A percentile compares a stretch with the other conserved stretches of the same genome.
These are phyloP conservation scores for Macrobrachium rosenbergii DNA, from an alignment of 1,140 invertebrate species.

Conservation along the genomic window DNA sequence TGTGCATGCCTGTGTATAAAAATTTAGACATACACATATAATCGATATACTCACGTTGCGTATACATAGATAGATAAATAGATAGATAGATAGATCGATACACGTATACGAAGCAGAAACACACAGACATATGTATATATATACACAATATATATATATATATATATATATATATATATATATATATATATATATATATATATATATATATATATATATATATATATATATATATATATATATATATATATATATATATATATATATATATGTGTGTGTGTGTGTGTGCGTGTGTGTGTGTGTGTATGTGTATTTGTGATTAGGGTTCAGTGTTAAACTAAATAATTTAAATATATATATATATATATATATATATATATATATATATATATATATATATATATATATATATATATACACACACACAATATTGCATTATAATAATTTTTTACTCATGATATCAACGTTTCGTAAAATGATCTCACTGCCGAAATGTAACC, in stretches of 20 bases:
- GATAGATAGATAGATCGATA: not conserved
- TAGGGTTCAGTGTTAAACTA: no score
- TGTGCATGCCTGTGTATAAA: not conserved
- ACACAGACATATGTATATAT: not conserved
- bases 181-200: slow-evolving; percentile 22
- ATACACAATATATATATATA: slow-evolving; percentile 14
- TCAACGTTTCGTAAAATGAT: no score
- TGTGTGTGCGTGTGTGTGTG: not conserved
- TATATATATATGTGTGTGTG: not conserved
- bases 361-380: no score
- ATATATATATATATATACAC: no score
- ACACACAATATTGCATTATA: no score
- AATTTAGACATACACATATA: not conserved
- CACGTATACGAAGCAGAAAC: not conserved
- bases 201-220: slow-evolving; percentile 18
- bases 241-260: slow-evolving; percentile 3
- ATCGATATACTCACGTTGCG: no score
- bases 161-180: slow-evolving; percentile 5
- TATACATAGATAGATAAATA: not conserved
- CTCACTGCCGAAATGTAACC: no score
- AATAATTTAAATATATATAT: no score
- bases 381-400: no score
- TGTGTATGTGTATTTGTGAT: not conserved
- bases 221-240: slow-evolving; percentile 1
- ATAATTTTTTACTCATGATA: no score